Conservation (phyloP, 2,888 invertebrate genomes). For the Stenchaetothrips biformis region DNA sequence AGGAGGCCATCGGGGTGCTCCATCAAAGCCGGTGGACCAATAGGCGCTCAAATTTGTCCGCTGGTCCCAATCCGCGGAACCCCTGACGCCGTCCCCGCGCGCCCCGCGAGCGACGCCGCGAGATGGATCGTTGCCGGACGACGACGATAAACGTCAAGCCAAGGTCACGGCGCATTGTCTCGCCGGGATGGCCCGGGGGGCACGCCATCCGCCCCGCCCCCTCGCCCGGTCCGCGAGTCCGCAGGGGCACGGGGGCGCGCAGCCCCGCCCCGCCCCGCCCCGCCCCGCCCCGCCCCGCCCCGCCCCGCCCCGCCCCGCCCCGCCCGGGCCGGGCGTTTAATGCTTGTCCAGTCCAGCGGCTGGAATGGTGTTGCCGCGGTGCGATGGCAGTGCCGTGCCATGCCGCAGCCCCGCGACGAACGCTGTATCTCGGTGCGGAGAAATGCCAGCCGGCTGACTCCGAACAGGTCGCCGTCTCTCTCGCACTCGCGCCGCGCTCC, state of each 20-base stretch:
- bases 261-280: no score
- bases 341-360: no score
- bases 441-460: no score
- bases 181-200: neutral
- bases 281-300: neutral
- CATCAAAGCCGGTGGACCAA: neutral
- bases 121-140: conserved; percentile 14
- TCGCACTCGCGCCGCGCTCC: no score
- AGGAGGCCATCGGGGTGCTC: neutral
- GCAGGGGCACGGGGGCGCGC: neutral
- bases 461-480: no score
- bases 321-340: no score
- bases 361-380: no score
- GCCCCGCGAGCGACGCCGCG: neutral
- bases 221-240: neutral
- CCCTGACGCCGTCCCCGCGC: neutral
- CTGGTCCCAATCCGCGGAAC: neutral
- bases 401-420: no score
- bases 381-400: no score
- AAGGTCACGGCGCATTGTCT: neutral
- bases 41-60: neutral
- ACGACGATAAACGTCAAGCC: conserved; percentile 20
- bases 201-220: neutral
- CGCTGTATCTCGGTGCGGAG: no score
- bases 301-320: no score